These are phyloP conservation scores for Drosophila nigricruria DNA, from an alignment of 2,888 invertebrate genomes.

Conservation along the genomic window DNA sequence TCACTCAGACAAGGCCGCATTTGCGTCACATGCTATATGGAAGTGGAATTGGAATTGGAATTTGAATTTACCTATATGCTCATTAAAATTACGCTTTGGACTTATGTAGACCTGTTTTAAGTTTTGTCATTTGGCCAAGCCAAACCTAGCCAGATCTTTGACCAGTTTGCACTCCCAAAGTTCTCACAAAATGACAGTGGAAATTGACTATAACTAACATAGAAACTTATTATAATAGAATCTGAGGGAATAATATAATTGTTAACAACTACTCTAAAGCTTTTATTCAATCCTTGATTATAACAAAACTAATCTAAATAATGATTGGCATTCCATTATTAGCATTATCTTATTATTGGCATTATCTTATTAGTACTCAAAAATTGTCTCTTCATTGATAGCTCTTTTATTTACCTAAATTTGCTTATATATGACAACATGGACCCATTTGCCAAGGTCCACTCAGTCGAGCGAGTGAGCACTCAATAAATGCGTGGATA, in stretches of 20 bases:
- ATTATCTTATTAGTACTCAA: not conserved
- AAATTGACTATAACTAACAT: not conserved
- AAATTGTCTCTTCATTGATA: not conserved
- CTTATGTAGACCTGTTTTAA: constrained; percentile 17
- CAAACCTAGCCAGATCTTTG: not conserved
- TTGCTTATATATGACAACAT: not conserved
- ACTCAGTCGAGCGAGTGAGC: constrained; percentile 19
- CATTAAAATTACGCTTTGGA: not conserved
- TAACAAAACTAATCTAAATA: not conserved
- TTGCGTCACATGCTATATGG: constrained; percentile 15
- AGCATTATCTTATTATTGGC: too few relatives aligned
- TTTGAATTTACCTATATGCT: constrained; percentile 10
- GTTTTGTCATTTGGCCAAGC: not conserved
- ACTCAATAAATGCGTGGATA: constrained; percentile 47
- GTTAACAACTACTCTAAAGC: not conserved
- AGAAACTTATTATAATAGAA: not conserved
- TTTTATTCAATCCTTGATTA: not conserved
- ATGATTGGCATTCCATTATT: not conserved
- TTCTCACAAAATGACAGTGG: not conserved
- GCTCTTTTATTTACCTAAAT: not conserved
- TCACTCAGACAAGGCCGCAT: constrained; percentile 23
- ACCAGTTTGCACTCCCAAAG: not conserved
- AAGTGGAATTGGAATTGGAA: not conserved
- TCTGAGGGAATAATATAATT: not conserved
- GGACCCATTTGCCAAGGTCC: not conserved